Conservation (phyloP, 2,113 vertebrate species). For the Danio rerio region GRCz12tu NC_133189.1:9760001-9760500, state of each 20-base stretch:
- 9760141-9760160: slow-evolving; percentile 80
- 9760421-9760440: too few species aligned
- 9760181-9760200: background rate
- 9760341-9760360: background rate
- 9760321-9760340: background rate
- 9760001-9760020: background rate
- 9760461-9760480: too few species aligned
- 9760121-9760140: slow-evolving; percentile 84
- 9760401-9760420: background rate
- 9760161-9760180: slow-evolving; percentile 72
- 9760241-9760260: background rate
- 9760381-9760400: background rate
- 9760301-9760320: background rate
- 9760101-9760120: slow-evolving; percentile 79
- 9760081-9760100: slow-evolving; percentile 67
- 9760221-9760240: background rate
- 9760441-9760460: too few species aligned
- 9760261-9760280: background rate
- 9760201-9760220: background rate
- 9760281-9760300: background rate
- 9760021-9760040: slow-evolving; percentile 53
- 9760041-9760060: slow-evolving; percentile 54
- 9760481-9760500: too few species aligned
- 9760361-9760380: background rate
- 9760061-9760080: slow-evolving; percentile 71